Evolutionary conservation across 2,888 invertebrate genomes (phyloP).

Genomic region (Pherbina coryleti): DNA sequence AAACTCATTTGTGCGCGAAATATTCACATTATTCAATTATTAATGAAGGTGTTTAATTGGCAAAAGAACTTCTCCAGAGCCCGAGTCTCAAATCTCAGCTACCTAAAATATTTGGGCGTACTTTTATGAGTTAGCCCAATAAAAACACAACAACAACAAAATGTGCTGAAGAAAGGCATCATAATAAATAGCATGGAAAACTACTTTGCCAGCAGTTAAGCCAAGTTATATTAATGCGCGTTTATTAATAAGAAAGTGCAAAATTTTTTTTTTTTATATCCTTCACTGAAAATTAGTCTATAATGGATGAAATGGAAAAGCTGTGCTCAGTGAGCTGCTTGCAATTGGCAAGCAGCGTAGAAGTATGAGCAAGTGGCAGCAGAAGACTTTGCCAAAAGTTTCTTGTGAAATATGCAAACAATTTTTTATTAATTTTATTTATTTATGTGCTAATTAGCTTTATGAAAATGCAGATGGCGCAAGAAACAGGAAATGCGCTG

Average conservation of each 20-base stretch:
- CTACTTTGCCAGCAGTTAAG: background rate
- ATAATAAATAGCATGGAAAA: background rate
- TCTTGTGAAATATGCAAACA: conserved; percentile 7
- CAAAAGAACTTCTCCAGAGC: background rate
- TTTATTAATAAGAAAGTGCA: conserved; percentile 19
- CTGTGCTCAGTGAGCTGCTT: background rate
- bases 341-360: background rate
- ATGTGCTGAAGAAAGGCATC: background rate
- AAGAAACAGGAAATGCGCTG: no score
- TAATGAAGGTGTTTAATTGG: conserved; percentile 24
- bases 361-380: background rate
- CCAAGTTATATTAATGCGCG: conserved; percentile 15
- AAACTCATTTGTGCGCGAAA: background rate
- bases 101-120: background rate
- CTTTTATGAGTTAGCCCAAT: background rate
- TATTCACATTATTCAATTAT: conserved; percentile 19
- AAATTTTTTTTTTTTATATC: background rate
- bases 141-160: background rate
- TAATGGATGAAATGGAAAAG: conserved; percentile 8
- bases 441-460: background rate
- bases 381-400: background rate
- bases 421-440: conserved; percentile 2
- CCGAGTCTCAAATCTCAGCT: background rate
- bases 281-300: conserved; percentile 14
- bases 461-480: background rate